Evolutionary conservation across 1,140 invertebrate genomes (phyloP).

Genomic region (Micrasema longulum): DNA sequence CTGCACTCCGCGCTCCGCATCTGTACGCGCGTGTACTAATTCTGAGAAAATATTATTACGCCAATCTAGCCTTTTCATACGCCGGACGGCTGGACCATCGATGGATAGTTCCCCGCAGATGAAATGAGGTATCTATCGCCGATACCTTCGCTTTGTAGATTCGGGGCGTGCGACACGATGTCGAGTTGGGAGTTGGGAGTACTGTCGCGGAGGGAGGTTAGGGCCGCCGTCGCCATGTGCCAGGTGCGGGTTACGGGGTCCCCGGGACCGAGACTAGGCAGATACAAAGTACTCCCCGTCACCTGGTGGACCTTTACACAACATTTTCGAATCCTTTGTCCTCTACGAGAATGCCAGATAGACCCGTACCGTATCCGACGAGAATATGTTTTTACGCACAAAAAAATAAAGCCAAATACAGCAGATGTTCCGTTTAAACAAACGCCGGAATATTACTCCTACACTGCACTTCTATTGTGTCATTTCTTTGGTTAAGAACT

Average conservation of each 20-base stretch:
- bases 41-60: no score
- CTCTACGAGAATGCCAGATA: slow-evolving; percentile 46
- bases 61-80: no score
- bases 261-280: not conserved
- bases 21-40: no score
- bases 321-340: slow-evolving; percentile 53
- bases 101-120: no score
- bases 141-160: not conserved
- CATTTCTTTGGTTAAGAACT: slow-evolving; percentile 42
- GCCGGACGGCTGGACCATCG: not conserved
- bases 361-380: slow-evolving; percentile 35
- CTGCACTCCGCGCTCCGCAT: no score
- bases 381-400: slow-evolving; percentile 50
- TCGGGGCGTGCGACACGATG: not conserved
- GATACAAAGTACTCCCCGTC: slow-evolving; percentile 3
- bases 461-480: slow-evolving; percentile 50
- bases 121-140: no score
- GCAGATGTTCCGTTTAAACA: slow-evolving; percentile 52
- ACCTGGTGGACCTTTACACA: slow-evolving; percentile 40
- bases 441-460: slow-evolving; percentile 47
- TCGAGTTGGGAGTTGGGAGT: no score
- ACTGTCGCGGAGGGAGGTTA: not conserved
- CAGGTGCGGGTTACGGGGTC: not conserved
- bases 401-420: slow-evolving; percentile 49
- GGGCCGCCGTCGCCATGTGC: slow-evolving; percentile 35